Evolutionary conservation across 2,888 invertebrate genomes (phyloP).

Genomic region (Tenodera sinensis): DNA sequence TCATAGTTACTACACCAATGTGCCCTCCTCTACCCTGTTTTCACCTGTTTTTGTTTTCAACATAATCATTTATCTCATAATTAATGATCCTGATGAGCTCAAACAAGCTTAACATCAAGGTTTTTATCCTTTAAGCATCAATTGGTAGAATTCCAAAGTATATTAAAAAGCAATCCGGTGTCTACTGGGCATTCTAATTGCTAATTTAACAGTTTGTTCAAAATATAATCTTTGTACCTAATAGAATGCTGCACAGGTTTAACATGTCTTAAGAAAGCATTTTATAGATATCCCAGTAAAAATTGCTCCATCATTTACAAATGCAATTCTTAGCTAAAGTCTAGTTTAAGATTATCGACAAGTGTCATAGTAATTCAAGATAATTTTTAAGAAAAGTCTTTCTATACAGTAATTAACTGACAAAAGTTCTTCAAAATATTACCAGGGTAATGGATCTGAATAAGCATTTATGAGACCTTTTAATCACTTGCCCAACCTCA

Average conservation of each 20-base stretch:
- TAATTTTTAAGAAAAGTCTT: not conserved
- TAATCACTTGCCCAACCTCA: too few relatives aligned
- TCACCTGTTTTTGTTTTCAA: not conserved
- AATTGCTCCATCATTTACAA: not conserved
- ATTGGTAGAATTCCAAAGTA: not conserved
- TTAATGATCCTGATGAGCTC: too few relatives aligned
- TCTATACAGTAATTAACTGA: not conserved
- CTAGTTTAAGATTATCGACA: not conserved
- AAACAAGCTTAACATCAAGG: not conserved
- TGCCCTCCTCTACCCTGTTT: not conserved
- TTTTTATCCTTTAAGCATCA: not conserved
- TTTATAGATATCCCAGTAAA: not conserved
- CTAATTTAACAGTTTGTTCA: not conserved
- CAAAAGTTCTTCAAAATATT: not conserved
- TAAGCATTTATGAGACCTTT: too few relatives aligned
- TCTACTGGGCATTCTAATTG: not conserved
- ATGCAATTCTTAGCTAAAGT: not conserved
- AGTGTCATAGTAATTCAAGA: not conserved
- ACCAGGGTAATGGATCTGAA: not conserved
- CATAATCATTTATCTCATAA: not conserved
- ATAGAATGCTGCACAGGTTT: not conserved
- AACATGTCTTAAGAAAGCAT: not conserved
- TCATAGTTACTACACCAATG: constrained; percentile 2
- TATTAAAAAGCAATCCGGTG: not conserved
- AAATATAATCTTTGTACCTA: not conserved